These are phyloP conservation scores for Apeira syringaria DNA, from an alignment of 2,888 invertebrate genomes.

Conservation along the genomic window DNA sequence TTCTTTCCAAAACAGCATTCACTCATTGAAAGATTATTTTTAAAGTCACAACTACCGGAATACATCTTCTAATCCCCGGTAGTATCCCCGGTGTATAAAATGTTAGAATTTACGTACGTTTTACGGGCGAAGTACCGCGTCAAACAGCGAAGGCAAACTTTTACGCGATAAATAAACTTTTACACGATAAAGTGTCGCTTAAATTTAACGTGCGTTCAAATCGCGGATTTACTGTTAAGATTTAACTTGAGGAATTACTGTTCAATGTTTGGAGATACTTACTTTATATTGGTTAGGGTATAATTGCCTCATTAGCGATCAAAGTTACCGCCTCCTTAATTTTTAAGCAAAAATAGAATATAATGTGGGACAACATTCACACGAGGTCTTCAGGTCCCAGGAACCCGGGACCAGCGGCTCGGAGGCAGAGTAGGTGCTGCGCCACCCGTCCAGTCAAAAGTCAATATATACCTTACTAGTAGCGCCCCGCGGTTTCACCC, in stretches of 20 bases:
- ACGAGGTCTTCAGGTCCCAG: no score
- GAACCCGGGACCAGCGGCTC: no score
- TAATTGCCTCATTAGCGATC: conserved; percentile 21
- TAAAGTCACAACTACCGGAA: not conserved
- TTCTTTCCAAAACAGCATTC: not conserved
- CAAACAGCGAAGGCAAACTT: conserved; percentile 30
- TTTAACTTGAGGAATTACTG: conserved; percentile 30
- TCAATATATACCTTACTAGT: no score
- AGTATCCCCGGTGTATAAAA: conserved; percentile 8
- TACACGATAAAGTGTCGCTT: conserved; percentile 21
- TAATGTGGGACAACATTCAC: no score
- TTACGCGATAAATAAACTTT: conserved; percentile 24
- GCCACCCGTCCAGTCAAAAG: no score
- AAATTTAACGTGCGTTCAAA: conserved; percentile 32
- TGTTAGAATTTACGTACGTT: conserved; percentile 18
- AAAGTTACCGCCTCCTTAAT: not conserved
- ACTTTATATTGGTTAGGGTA: conserved; percentile 21
- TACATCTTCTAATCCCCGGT: conserved; percentile 8
- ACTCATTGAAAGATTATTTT: not conserved
- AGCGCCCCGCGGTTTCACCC: no score
- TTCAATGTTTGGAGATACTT: conserved; percentile 30
- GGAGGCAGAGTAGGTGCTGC: no score
- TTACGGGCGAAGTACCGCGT: conserved; percentile 23
- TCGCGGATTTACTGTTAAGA: conserved; percentile 31
- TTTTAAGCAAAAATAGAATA: no score